Evolutionary conservation across 2,888 invertebrate genomes (phyloP).

Genomic region (Drosophila mercatorum): DNA sequence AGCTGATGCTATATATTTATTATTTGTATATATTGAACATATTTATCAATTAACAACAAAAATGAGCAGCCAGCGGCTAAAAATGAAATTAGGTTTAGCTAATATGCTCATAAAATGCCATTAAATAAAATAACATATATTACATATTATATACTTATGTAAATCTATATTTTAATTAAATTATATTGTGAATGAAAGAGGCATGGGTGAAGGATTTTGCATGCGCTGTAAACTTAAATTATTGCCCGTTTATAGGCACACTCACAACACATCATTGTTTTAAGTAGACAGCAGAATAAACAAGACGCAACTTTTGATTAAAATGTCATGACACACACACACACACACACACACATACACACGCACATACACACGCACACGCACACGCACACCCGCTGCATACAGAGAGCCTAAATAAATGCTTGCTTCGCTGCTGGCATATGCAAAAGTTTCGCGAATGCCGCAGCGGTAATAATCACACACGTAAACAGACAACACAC

Average conservation of each 20-base stretch:
- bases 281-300: conserved; percentile 31
- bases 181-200: not conserved
- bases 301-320: conserved; percentile 71
- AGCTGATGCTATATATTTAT: not conserved
- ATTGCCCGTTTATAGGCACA: not conserved
- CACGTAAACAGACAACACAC: conserved; percentile 18
- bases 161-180: not conserved
- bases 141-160: not conserved
- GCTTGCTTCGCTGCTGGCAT: conserved; percentile 27
- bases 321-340: conserved; percentile 59
- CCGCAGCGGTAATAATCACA: conserved; percentile 53
- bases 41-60: conserved; percentile 5
- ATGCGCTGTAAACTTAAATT: conserved; percentile 3
- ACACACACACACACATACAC: conserved; percentile 4
- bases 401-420: not conserved
- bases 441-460: conserved; percentile 56
- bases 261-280: conserved; percentile 44
- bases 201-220: not conserved
- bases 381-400: conserved; percentile 7
- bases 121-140: not conserved
- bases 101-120: not conserved
- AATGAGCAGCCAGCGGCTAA: not conserved
- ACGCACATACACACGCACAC: not conserved
- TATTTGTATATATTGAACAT: too few relatives aligned
- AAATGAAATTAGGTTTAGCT: conserved; percentile 21